These are phyloP conservation scores for Nothocercus julius DNA, from an alignment of 2,113 vertebrate genomes.

Conservation along the genomic window DNA sequence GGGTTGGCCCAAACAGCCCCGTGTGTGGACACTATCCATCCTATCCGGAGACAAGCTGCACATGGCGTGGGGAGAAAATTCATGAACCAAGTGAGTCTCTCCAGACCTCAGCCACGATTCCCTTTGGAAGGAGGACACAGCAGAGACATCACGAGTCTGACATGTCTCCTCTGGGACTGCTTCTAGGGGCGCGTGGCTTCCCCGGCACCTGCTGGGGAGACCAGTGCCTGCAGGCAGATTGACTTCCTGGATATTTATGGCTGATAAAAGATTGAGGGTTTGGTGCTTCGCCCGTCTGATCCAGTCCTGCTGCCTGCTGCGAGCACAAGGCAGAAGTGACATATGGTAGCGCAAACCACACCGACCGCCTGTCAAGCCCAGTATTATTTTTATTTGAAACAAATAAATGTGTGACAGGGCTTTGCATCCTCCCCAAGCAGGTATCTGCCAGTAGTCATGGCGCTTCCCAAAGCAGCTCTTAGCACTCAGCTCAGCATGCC, in stretches of 20 bases:
- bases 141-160: rapidly evolving
- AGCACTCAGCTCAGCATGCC: background rate
- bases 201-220: background rate
- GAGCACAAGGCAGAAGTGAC: background rate
- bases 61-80: no score
- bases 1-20: no score
- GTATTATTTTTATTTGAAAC: background rate
- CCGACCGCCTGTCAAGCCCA: background rate
- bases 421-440: background rate
- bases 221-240: background rate
- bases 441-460: background rate
- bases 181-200: background rate
- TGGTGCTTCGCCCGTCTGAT: background rate
- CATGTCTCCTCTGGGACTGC: background rate
- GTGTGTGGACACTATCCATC: no score
- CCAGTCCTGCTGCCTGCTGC: background rate
- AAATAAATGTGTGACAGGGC: background rate
- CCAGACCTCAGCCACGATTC: no score
- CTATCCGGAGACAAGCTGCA: no score
- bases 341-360: background rate
- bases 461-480: background rate
- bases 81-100: no score
- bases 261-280: background rate
- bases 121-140: background rate
- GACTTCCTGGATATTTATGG: background rate